A percentile compares a stretch with the other conserved stretches of the same genome.
Conservation (phyloP, 2,888 invertebrate genomes). For the Xanthostigma xanthostigma region DNA sequence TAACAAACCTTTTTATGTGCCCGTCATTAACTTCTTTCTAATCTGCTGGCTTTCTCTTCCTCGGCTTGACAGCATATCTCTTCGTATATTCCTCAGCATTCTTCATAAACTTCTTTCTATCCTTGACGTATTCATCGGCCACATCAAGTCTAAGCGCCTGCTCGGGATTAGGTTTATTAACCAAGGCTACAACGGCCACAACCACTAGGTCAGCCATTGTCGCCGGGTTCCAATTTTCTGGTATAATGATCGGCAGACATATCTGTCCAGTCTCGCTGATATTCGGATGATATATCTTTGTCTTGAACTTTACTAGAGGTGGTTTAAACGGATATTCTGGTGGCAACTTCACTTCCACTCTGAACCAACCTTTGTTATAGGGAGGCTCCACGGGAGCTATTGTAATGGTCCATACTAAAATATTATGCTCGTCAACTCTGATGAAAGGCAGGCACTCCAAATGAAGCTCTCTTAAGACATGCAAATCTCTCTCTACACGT, state of each 20-base stretch:
- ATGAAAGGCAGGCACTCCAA: no score
- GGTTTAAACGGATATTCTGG: slow-evolving; percentile 57
- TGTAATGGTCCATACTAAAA: background rate
- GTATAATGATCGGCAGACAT: slow-evolving; percentile 46
- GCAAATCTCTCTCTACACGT: no score
- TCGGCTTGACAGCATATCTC: slow-evolving; percentile 37
- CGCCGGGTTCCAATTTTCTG: slow-evolving; percentile 56
- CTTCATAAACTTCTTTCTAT: slow-evolving; percentile 44
- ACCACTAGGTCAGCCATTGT: slow-evolving; percentile 54
- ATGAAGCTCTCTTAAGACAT: no score
- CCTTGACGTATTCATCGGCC: slow-evolving; percentile 30
- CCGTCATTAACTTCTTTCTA: no score
- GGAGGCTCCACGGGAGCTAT: slow-evolving; percentile 38
- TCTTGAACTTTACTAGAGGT: slow-evolving; percentile 47
- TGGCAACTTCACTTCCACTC: slow-evolving; percentile 45
- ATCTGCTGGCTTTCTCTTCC: no score
- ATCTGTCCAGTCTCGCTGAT: slow-evolving; percentile 52
- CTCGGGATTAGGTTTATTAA: slow-evolving; percentile 50
- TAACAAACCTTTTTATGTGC: no score
- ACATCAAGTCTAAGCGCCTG: slow-evolving; percentile 48
- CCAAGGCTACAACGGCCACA: slow-evolving; percentile 40
- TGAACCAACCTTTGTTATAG: slow-evolving; percentile 50
- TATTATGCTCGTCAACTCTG: background rate
- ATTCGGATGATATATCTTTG: slow-evolving; percentile 57
- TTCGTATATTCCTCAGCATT: slow-evolving; percentile 46